Base-by-base conservation (phyloP, 92 coral and sea anemone species). In the Scolanthus callimorphus region DNA sequence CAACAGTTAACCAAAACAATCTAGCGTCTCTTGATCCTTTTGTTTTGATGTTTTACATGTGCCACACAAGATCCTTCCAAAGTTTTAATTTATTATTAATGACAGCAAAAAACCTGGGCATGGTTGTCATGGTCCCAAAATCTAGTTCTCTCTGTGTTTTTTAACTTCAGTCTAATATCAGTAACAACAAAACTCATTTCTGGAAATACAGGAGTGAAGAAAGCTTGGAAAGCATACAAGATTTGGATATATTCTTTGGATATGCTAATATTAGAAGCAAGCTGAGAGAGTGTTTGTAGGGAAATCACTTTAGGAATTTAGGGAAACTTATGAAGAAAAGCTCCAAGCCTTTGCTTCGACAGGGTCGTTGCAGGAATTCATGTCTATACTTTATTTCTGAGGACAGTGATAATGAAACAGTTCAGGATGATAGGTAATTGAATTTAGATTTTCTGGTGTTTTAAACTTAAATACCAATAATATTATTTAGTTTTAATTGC, bases 61-160 rank as follows among this genome's bases (percentile, higher is more conserved):
- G n/a, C n/a, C n/a, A n/a, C n/a, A n/a, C n/a, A n/a, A n/a, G n/a
- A n/a, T n/a, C n/a, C n/a, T n/a, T n/a, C n/a, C n/a, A n/a, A n/a
- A n/a, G n/a, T n/a, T n/a, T n/a, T n/a, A n/a, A 55, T 87, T 39
- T 64, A 87, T 87, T 20, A 67, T 83, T 82, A 27, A 87, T 83
- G 64, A n/a, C n/a, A n/a, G 46, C 38, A 3, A n/a, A 24, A 76
- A 77, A 62, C 56, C 20, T 53, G 29, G 43, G 55, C 25, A 21
- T 28, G 60, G 96, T 87, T 87, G 63, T 90, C 89, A 87, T 87
- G 96, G 96, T 60, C 62, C 63, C 90, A 74, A 69, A 78, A 83
- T 62, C 39, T 63, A 57, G 52, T 54, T 34, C n/a, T 39, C 62
- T 22, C 6, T 34, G 37, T 57, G 45, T 27, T 57, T 49, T 47